These are phyloP conservation scores for Drosophila tripunctata DNA, from an alignment of 2,888 invertebrate species.

Conservation along the genomic window DNA sequence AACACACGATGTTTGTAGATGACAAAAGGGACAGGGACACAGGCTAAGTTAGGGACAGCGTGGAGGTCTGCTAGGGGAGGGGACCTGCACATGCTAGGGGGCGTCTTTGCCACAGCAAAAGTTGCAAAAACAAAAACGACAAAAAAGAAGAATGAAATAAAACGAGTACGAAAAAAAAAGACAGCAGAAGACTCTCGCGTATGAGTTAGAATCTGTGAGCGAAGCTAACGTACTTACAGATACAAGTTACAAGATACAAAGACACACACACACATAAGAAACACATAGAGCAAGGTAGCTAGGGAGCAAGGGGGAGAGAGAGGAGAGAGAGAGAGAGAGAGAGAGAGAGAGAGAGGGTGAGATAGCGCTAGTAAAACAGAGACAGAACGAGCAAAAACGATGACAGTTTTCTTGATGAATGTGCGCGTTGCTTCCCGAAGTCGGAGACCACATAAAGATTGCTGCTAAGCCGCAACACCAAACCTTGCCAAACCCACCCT, in stretches of 20 bases:
- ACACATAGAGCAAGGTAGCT: background rate
- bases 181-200: constrained; percentile 35
- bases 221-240: constrained; percentile 76
- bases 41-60: background rate
- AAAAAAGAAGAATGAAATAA: constrained; percentile 31
- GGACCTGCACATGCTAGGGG: constrained; percentile 28
- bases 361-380: too few relatives aligned
- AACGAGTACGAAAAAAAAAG: constrained; percentile 27
- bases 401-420: constrained; percentile 81
- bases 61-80: background rate
- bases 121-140: constrained; percentile 37
- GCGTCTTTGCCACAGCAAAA: too few relatives aligned
- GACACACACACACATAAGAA: constrained; percentile 26
- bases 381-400: constrained; percentile 60
- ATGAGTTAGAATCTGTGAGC: constrained; percentile 72
- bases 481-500: too few relatives aligned
- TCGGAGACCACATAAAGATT: constrained; percentile 52
- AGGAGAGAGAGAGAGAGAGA: constrained; percentile 18
- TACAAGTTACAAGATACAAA: constrained; percentile 51
- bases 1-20: constrained; percentile 29
- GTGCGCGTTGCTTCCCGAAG: constrained; percentile 62
- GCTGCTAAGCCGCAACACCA: constrained; percentile 38
- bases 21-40: constrained; percentile 2
- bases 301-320: constrained; percentile 14
- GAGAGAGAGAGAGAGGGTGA: constrained; percentile 17